These are phyloP conservation scores for Elysia chlorotica DNA, from an alignment of 1,140 invertebrate species.

Conservation along the genomic window DNA sequence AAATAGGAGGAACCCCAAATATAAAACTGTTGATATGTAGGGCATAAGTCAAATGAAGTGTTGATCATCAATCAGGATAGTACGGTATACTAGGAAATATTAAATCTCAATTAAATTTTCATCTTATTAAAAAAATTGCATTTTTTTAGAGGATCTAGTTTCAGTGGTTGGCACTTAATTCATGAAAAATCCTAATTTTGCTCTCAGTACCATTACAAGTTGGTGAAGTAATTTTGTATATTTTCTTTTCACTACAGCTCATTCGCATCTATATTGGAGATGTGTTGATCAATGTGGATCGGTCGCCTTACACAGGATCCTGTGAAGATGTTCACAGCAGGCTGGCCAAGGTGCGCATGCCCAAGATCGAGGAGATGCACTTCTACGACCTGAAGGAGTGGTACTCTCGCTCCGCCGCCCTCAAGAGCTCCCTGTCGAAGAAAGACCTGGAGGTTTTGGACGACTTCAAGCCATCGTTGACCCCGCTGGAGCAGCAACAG, in stretches of 20 bases:
- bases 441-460: conserved; percentile 8
- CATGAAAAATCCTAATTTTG: no score
- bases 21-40: no score
- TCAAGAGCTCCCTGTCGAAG: not conserved
- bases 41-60: no score
- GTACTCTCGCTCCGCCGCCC: not conserved
- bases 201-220: no score
- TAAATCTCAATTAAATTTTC: no score
- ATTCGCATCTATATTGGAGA: not conserved
- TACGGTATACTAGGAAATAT: no score
- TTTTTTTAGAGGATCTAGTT: no score
- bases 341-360: conserved; percentile 3
- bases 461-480: conserved; percentile 22
- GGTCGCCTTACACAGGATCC: conserved; percentile 2
- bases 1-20: no score
- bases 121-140: no score
- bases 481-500: conserved; percentile 11
- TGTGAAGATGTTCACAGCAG: conserved; percentile 5
- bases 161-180: no score
- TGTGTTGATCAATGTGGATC: not conserved
- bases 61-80: no score
- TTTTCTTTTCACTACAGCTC: not conserved
- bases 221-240: no score
- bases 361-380: not conserved
- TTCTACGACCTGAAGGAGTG: conserved; percentile 11